Conservation (phyloP, 2,888 invertebrate genomes). For the Tetragnatha montana region DNA sequence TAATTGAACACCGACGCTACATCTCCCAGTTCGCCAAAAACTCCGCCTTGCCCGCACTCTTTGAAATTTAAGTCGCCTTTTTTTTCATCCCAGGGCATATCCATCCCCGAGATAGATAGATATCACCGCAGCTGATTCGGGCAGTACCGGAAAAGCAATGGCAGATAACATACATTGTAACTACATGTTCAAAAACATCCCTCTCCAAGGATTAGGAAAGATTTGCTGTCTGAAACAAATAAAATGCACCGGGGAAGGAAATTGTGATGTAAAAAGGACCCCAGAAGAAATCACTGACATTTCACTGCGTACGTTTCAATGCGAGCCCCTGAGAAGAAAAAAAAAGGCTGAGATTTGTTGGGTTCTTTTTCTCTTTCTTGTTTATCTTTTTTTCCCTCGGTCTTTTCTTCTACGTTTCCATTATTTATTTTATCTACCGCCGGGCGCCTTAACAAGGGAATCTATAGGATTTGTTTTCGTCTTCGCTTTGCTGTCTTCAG, state of each 20-base stretch:
- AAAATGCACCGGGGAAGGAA: conserved; percentile 17
- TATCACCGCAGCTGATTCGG: not conserved
- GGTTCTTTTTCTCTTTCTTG: conserved; percentile 25
- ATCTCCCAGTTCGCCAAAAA: not conserved
- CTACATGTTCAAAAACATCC: conserved; percentile 27
- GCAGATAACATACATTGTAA: conserved; percentile 14
- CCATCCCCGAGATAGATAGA: not conserved
- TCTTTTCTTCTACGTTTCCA: conserved; percentile 31
- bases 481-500: conserved; percentile 8
- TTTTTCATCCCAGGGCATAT: conserved; percentile 6
- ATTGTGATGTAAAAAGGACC: conserved; percentile 6
- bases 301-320: conserved; percentile 17
- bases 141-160: not conserved
- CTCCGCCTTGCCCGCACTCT: not conserved
- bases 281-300: conserved; percentile 36
- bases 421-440: conserved; percentile 57
- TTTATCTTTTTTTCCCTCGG: conserved; percentile 17
- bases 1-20: not conserved
- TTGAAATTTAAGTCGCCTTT: not conserved
- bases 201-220: conserved; percentile 17
- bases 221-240: conserved; percentile 13
- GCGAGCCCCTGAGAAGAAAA: conserved; percentile 18
- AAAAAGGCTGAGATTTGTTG: conserved; percentile 34
- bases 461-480: conserved; percentile 7
- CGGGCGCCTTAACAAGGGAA: conserved; percentile 46